Evolutionary conservation across 2,888 invertebrate species (phyloP).

Genomic region (Lomographa bimaculata): DNA sequence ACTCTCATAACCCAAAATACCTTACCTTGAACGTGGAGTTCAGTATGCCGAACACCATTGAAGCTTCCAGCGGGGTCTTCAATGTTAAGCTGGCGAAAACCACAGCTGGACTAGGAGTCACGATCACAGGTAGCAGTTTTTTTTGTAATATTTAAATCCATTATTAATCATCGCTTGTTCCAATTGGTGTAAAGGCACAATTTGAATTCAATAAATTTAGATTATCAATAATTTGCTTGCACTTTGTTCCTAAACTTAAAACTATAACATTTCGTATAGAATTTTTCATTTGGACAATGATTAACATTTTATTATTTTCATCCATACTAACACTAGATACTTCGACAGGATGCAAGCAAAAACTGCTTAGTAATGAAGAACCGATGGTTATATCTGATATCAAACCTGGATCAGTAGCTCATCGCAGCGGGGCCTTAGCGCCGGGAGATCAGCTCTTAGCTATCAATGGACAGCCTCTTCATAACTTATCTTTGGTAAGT

Average conservation of each 20-base stretch:
- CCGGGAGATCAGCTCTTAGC: conserved; percentile 94
- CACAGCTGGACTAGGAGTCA: conserved; percentile 93
- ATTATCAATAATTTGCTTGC: too few relatives aligned
- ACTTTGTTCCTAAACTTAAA: too few relatives aligned
- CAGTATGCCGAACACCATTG: conserved; percentile 95
- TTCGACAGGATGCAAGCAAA: conserved; percentile 71
- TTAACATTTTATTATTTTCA: too few relatives aligned
- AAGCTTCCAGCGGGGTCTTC: conserved; percentile 95
- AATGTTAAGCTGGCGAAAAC: conserved; percentile 93
- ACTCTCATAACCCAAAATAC: conserved; percentile 84
- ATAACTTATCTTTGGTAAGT: conserved; percentile 86
- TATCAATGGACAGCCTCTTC: conserved; percentile 92
- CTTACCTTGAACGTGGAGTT: conserved; percentile 93
- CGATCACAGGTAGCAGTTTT: conserved; percentile 87
- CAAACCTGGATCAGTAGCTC: conserved; percentile 94
- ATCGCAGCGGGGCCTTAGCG: conserved; percentile 93
- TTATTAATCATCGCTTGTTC: too few relatives aligned
- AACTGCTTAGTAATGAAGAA: conserved; percentile 83
- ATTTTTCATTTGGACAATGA: too few relatives aligned
- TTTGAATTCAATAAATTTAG: too few relatives aligned
- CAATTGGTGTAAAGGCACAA: too few relatives aligned
- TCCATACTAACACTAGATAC: conserved; percentile 15
- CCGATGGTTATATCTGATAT: conserved; percentile 95
- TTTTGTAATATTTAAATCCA: background rate
- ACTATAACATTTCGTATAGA: too few relatives aligned